These are phyloP conservation scores for Galagoides demidoff DNA, from an alignment of 2,797 vertebrate species.

Conservation along the genomic window DNA sequence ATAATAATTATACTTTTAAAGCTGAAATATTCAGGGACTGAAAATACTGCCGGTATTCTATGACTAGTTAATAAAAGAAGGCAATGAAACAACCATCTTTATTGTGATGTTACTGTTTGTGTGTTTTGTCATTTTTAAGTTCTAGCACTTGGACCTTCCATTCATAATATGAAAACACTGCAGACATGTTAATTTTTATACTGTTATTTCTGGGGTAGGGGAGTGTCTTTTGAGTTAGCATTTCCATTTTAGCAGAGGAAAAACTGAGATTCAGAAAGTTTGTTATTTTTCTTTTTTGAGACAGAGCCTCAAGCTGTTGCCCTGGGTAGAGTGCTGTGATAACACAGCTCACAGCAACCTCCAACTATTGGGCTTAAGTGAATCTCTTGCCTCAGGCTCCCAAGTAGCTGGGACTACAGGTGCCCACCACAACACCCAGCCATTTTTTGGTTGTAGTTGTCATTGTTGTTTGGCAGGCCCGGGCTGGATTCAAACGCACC, in stretches of 20 bases:
- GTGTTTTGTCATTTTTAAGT: not conserved
- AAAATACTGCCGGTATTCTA: not conserved
- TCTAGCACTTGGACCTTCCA: not conserved
- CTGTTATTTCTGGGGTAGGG: not conserved
- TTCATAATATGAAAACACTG: not conserved
- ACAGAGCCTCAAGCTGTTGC: no score
- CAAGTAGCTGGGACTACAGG: no score
- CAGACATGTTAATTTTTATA: not conserved
- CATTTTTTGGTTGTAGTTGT: no score
- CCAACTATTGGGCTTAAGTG: no score
- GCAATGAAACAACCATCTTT: not conserved
- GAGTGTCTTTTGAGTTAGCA: not conserved
- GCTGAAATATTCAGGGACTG: not conserved
- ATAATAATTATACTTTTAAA: not conserved
- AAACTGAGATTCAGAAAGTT: not conserved
- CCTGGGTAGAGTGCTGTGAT: not conserved
- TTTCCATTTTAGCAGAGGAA: constrained; percentile 4
- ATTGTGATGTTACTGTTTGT: not conserved
- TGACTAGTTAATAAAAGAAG: constrained; percentile 33
- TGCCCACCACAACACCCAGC: no score
- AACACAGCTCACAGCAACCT: not conserved
- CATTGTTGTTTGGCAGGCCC: no score
- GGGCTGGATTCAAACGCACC: no score
- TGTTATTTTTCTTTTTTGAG: not conserved
- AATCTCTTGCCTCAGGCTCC: no score